Evolutionary conservation across 1,140 invertebrate genomes (phyloP).

Genomic region (Agrypnia vestita): DNA sequence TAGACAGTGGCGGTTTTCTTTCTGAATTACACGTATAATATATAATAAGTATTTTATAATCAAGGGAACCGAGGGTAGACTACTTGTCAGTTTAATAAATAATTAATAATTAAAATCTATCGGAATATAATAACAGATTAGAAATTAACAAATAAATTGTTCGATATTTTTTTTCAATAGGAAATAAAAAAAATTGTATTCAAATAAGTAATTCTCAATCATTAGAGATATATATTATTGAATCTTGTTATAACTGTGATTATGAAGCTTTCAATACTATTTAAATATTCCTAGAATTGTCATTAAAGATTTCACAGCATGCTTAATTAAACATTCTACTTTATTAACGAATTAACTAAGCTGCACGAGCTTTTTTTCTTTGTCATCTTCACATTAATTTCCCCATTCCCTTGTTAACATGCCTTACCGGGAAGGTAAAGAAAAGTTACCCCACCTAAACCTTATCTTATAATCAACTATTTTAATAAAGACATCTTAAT

Average conservation of each 20-base stretch:
- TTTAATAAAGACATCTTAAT: slow-evolving; percentile 27
- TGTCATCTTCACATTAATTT: slow-evolving; percentile 38
- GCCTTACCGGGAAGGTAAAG: not conserved
- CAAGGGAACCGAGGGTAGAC: too few species aligned
- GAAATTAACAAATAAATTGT: too few species aligned
- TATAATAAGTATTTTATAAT: too few species aligned
- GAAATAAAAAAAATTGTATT: too few species aligned
- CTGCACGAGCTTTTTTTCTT: slow-evolving; percentile 25
- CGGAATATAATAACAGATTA: too few species aligned
- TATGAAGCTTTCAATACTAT: not conserved
- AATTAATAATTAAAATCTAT: too few species aligned
- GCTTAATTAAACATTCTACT: not conserved
- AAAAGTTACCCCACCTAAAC: slow-evolving; percentile 21
- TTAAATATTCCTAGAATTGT: too few species aligned
- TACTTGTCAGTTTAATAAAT: too few species aligned
- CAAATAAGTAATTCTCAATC: too few species aligned
- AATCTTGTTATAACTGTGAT: not conserved
- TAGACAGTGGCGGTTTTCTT: too few species aligned
- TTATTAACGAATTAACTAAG: slow-evolving; percentile 34
- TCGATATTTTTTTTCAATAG: too few species aligned
- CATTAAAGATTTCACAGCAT: not conserved
- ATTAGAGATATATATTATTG: not conserved
- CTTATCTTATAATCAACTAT: slow-evolving; percentile 24
- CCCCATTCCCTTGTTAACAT: slow-evolving; percentile 32
- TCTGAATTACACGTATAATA: too few species aligned